A percentile compares a stretch with the other conserved stretches of the same genome.
Evolutionary conservation across 1,140 invertebrate species (phyloP).

Genomic region (Zelostemma sp.): DNA sequence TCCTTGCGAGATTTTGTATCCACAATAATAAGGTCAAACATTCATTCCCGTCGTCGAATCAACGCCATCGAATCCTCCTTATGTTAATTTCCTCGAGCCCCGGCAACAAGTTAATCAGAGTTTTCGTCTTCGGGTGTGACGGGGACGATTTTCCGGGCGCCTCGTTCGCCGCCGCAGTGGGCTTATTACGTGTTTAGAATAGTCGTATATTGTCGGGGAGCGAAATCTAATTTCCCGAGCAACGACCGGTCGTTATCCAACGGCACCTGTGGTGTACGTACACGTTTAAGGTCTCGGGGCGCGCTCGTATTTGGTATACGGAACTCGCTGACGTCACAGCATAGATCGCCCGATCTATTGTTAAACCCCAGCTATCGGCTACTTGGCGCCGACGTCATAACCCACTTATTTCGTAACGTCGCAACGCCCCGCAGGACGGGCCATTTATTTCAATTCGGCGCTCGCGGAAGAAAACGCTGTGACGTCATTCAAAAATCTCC

Average conservation of each 20-base stretch:
- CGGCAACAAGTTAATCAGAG: no score
- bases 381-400: slow-evolving; percentile 50
- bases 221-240: slow-evolving; percentile 35
- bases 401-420: slow-evolving; percentile 46
- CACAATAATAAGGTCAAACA: slow-evolving; percentile 1
- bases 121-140: no score
- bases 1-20: slow-evolving; percentile 1
- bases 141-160: slow-evolving; percentile 12
- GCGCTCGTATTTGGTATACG: no score
- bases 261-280: slow-evolving; percentile 16
- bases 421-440: slow-evolving; percentile 41
- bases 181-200: slow-evolving; percentile 31
- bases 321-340: slow-evolving; percentile 47
- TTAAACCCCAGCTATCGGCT: slow-evolving; percentile 49
- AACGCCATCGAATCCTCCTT: not conserved
- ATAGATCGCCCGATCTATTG: slow-evolving; percentile 51
- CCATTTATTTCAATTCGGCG: slow-evolving; percentile 25
- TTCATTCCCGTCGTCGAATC: not conserved
- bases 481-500: no score
- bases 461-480: slow-evolving; percentile 6
- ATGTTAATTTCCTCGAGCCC: no score
- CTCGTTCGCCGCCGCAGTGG: slow-evolving; percentile 6
- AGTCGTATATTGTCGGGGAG: slow-evolving; percentile 21
- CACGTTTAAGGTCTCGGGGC: slow-evolving; percentile 36
- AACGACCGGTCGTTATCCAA: slow-evolving; percentile 27